These are phyloP conservation scores for Protomyctophum bolini DNA, from an alignment of 2,113 vertebrate genomes.

Conservation along the genomic window DNA sequence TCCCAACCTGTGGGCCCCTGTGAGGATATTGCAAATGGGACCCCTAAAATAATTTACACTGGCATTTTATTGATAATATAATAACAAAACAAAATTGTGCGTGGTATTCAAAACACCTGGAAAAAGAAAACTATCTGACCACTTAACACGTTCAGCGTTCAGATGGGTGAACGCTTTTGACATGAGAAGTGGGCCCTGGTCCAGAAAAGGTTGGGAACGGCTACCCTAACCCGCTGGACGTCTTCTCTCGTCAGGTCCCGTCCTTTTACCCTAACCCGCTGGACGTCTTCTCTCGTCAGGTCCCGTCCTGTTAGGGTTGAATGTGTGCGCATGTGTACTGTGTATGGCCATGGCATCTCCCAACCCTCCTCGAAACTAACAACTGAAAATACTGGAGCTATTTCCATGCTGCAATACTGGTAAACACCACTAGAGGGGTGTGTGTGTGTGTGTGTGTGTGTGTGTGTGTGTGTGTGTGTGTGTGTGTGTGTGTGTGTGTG, in stretches of 20 bases:
- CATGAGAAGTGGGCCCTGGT: too few relatives aligned
- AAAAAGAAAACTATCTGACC: too few relatives aligned
- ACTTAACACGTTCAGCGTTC: too few relatives aligned
- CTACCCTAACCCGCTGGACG: background rate
- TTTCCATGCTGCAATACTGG: slow-evolving; percentile 61
- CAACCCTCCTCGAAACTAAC: slow-evolving; percentile 74
- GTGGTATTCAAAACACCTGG: too few relatives aligned
- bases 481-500: slow-evolving; percentile 2
- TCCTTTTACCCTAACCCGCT: background rate
- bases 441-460: slow-evolving; percentile 12
- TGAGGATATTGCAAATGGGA: too few relatives aligned
- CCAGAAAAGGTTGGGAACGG: too few relatives aligned
- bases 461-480: slow-evolving; percentile 1
- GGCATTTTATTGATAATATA: too few relatives aligned
- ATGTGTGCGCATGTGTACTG: background rate
- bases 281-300: slow-evolving; percentile 10
- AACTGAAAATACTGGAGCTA: slow-evolving; percentile 47
- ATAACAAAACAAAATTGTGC: too few relatives aligned
- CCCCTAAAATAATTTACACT: too few relatives aligned
- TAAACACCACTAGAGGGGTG: slow-evolving; percentile 46
- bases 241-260: slow-evolving; percentile 15
- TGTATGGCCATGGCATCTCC: slow-evolving; percentile 43
- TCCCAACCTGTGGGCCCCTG: background rate
- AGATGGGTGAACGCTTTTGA: too few relatives aligned
- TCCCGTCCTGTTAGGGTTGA: slow-evolving; percentile 28